Base-by-base conservation (phyloP, 1,140 invertebrate species). In the Drosophila seguyi region DNA sequence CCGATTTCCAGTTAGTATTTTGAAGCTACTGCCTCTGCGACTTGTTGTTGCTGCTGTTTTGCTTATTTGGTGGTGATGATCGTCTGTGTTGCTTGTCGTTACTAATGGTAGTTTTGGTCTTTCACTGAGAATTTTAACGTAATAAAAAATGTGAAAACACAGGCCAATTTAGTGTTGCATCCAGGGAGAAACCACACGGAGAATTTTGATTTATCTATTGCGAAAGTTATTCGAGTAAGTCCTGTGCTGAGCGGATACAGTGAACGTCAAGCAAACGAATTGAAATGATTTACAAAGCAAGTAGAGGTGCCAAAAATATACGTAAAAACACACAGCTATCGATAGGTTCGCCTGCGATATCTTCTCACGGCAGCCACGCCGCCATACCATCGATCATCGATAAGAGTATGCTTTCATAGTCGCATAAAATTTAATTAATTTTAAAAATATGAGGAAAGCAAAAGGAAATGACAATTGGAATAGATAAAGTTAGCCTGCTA, bases 41-140 rank as follows among this genome's bases (percentile, higher is more conserved):
- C 44, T 67, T 44, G 61, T 69, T 67, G 66, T 39, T 39, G 62
- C 29, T 41, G 34, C 16, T 55, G n/a, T 3, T 61, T 53, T 53
- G 31, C 59, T 63, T 31, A 22, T 59, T 62, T 25, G 52, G 5
- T 42, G 55, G 60, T 41, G 18, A 22, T 36, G 31, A 55, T 25
- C 38, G 38, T 55, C 14, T 55, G 20, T 55, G 22, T 25, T 62
- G 31, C 67, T 44, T 63, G 53, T 38, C 42, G 39, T 50, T 67
- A 52, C 36, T 48, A 52, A 52, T 56, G 50, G 42, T 69, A 25
- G 38, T 41, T 69, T 66, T 60, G 16, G 20, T 20, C 1, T 69
- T 84, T 66, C 81, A 88, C 84, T 90, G 84, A 88, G 85, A 88
- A 88, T 88, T 88, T 88, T 71, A 55, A 86, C 69, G 74, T 60